A percentile compares a stretch with the other conserved stretches of the same genome.
Evolutionary conservation across 2,797 vertebrate species (phyloP).

Genomic region (Gymnopithys bicolor): DNA sequence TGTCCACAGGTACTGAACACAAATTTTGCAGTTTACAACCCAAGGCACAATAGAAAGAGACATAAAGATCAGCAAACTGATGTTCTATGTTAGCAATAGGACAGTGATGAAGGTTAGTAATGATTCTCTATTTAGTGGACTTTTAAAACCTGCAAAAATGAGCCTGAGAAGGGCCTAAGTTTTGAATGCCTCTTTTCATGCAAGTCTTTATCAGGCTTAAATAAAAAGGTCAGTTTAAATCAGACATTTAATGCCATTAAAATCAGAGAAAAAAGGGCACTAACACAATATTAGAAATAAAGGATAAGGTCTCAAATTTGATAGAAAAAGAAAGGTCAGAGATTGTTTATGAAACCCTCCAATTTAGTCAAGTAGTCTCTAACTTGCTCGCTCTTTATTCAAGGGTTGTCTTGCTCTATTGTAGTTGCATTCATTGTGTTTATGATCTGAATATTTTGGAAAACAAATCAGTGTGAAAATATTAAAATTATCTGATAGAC

Average conservation of each 20-base stretch:
- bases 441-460: neutral
- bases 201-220: neutral
- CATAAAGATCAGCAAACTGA: neutral
- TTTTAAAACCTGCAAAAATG: neutral
- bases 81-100: neutral
- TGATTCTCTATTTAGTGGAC: neutral
- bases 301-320: neutral
- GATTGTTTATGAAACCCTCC: neutral
- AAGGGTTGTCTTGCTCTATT: neutral
- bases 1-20: neutral
- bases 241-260: neutral
- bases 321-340: neutral
- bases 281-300: neutral
- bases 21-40: neutral
- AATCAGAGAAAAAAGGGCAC: neutral
- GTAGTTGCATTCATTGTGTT: neutral
- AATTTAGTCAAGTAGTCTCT: neutral
- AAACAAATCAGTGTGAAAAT: neutral
- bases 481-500: neutral
- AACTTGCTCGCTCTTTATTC: neutral
- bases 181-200: neutral
- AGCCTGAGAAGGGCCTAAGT: neutral
- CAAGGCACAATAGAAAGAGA: neutral
- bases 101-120: neutral
- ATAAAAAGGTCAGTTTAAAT: constrained; percentile 7